Percentiles rank a stretch among this genome's conserved stretches.
Conservation (phyloP, 92 coral and sea anemone genomes). For the Actinostola sp. region DNA sequence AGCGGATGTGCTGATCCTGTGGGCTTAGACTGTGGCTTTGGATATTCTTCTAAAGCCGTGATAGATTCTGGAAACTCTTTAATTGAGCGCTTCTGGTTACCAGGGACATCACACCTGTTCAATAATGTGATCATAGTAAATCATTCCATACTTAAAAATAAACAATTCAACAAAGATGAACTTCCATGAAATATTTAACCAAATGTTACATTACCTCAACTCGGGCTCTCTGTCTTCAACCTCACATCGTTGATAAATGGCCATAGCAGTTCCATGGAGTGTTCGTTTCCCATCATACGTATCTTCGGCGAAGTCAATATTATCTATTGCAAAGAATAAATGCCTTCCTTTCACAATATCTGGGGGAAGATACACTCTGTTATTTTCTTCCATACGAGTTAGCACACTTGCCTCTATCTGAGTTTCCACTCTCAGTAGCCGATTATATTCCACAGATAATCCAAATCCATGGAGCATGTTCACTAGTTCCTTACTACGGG, state of each 20-base stretch:
- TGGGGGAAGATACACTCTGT: constrained; percentile 61
- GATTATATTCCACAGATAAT: constrained; percentile 66
- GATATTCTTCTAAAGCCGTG: constrained; percentile 49
- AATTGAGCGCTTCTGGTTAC: constrained; percentile 42
- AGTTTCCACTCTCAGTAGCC: constrained; percentile 66
- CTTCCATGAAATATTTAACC: neutral
- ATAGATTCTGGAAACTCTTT: constrained; percentile 54
- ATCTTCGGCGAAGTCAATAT: constrained; percentile 60
- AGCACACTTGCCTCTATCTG: constrained; percentile 65
- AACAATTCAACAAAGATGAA: neutral
- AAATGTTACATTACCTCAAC: constrained; percentile 5
- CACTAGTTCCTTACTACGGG: constrained; percentile 61
- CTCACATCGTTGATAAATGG: constrained; percentile 45
- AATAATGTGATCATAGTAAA: too few relatives aligned
- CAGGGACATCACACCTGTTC: constrained; percentile 11
- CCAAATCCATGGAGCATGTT: constrained; percentile 71
- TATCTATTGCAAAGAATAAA: constrained; percentile 52
- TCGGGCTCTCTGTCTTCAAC: constrained; percentile 33
- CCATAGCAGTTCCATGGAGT: constrained; percentile 60
- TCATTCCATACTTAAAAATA: neutral
- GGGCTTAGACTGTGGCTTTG: constrained; percentile 48
- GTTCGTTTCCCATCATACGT: constrained; percentile 48
- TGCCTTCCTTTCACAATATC: constrained; percentile 49
- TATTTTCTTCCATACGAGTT: constrained; percentile 47
- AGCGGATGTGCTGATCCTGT: constrained; percentile 27